Evolutionary conservation across 2,113 vertebrate species (phyloP).

Genomic region (Microcebus jonahi): DNA sequence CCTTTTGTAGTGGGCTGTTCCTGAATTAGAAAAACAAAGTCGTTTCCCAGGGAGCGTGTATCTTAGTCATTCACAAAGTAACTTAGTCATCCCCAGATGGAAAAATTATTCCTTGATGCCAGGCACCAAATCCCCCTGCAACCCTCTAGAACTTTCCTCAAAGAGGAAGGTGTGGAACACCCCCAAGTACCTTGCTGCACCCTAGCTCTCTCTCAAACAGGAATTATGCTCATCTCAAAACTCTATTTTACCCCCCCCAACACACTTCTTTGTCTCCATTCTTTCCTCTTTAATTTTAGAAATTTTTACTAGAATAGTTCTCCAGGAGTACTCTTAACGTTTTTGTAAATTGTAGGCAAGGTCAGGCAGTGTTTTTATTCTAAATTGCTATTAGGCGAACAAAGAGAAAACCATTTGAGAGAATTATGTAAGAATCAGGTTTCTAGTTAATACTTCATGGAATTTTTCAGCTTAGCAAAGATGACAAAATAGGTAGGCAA

Average conservation of each 20-base stretch:
- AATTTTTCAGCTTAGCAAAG: background rate
- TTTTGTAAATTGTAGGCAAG: conserved; percentile 50
- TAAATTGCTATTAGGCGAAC: background rate
- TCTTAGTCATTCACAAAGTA: conserved; percentile 1
- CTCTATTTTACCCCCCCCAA: background rate
- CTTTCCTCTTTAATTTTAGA: conserved; percentile 46
- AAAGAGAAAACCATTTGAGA: conserved; percentile 36
- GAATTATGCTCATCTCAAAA: background rate
- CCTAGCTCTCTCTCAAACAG: background rate
- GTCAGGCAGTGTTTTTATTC: background rate
- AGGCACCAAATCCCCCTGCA: background rate
- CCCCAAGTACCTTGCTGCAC: background rate
- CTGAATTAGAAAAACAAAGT: background rate
- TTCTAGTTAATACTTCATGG: conserved; percentile 3
- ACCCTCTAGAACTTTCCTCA: accelerated
- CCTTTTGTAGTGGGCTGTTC: background rate
- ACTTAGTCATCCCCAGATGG: background rate
- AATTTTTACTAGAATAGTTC: background rate
- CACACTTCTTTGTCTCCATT: background rate
- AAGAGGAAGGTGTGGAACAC: background rate
- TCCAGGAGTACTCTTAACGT: background rate
- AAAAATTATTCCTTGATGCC: background rate
- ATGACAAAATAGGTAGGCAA: background rate
- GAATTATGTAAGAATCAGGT: conserved; percentile 21
- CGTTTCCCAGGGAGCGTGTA: background rate